Evolutionary conservation across 2,888 invertebrate genomes (phyloP), one percentile per base, ranked within the genome.

Genomic region (Lymantria dispar): DNA sequence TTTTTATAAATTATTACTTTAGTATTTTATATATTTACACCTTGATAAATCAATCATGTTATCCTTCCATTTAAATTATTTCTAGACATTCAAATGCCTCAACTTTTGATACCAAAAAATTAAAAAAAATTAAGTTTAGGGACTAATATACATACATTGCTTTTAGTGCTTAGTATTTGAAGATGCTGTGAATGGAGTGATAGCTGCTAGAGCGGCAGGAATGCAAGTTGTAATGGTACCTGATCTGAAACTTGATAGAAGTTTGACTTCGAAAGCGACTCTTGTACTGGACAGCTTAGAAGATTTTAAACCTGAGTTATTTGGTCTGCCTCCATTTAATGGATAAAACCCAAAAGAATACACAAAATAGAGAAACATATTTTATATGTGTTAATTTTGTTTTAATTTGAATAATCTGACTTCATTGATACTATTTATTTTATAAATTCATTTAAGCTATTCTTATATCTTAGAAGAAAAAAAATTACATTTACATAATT

Each of bases 171-270:
- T 98, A 58, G 97, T 97, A 0, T 95, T 98, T 80, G 98, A 98
- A 88, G 98, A 98, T 89, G 95, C 98, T 1, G 95, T 96, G 0
- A 97, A 97, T 84, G 98, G 98, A 1, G 96, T 98, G 0, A 87
- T 90, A 54, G 96, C 96, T 1, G 98, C 95, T 0, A 75, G 88
- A 29, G 92, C 93, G 14, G 98, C 98, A 0, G 95, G 95, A 2
- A 98, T 98, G 98, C 96, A 96, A 80, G 94, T 94, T 1, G 94
- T 97, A 0, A 95, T 96, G 95, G 95, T 97, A 11, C 97, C 97
- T 0, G 96, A 96, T 74, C 62, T 72, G n/a, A 70, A 78, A 42
- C 47, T 87, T 1, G 81, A 85, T 10, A 70, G 58, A 47, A 68
- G 60, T 12, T 62, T 82, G 8, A 85, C 82, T 8, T 56, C 56